Evolutionary conservation across 2,797 vertebrate genomes (phyloP), one percentile per base, ranked within the genome.

Genomic region (Aplochiton taeniatus): DNA sequence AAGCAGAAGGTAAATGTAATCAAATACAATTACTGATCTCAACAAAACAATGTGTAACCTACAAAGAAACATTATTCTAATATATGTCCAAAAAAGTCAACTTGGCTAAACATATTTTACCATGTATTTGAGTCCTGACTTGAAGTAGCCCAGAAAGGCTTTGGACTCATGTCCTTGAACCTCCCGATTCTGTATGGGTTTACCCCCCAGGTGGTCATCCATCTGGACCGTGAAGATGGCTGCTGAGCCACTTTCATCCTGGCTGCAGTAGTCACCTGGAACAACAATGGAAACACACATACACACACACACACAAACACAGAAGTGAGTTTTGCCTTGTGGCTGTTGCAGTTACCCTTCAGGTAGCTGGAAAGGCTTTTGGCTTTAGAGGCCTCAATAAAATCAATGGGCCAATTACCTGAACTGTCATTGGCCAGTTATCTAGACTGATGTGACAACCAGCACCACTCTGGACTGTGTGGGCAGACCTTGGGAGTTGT

Each of bases 221-320:
- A 99, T 91, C 83, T 99, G 98, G 62, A 99, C 93, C 0, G 97
- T 97, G 78, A 99, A 99, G 77, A 99, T 97, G 81, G 98, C 97
- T 0, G 97, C 98, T 0, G 96, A 92, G 44, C 96, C 96, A 0
- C 96, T 96, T 87, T 99, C 98, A 70, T 99, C 98, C 85, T 98
- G 96, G 10, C 88, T 93, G 90, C 95, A 97, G 43, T 84, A 87
- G 54, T 96, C 94, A 19, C 98, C 98, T 99, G 77, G 16, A 64
- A 47, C 8, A 18, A 0, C 61, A 47, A 20, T 43, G 31, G 49
- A 49, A 54, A 6, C 41, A 13, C 16, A 7, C 14, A 9, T 2
- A n/a, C 11, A 11, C 11, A 71, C 11, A 61, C 7, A 0, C 0
- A 67, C 20, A 41, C 11, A n/a, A 4, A 41, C 20, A 42, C 31